Evolutionary conservation across 64 coral and sea anemone genomes (phyloP).

Genomic region (Montipora efflorescens): DNA sequence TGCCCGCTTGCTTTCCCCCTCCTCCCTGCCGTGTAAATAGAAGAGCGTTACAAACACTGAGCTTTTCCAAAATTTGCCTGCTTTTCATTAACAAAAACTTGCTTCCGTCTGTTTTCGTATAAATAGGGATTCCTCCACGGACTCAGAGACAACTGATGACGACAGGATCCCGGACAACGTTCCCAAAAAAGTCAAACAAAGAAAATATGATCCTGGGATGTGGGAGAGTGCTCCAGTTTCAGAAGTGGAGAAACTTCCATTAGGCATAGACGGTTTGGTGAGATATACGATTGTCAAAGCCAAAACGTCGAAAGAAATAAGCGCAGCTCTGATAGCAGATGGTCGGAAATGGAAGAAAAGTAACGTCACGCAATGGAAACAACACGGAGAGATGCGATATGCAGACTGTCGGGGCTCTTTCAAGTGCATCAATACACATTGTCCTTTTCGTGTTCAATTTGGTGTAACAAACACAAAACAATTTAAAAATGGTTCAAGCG

Average conservation of each 20-base stretch:
- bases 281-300: not conserved
- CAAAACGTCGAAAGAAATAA: not conserved
- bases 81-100: not conserved
- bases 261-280: conserved; percentile 25
- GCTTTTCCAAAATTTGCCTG: not conserved
- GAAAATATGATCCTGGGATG: conserved; percentile 8
- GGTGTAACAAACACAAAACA: no score
- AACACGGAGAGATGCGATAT: no score
- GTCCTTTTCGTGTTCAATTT: no score
- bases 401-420: no score
- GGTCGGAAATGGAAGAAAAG: no score
- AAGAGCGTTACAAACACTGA: no score
- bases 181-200: not conserved
- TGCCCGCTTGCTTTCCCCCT: no score
- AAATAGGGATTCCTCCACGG: conserved; percentile 4
- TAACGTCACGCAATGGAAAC: no score
- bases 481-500: no score
- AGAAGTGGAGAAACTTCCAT: conserved; percentile 17
- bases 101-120: not conserved
- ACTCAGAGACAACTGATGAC: conserved; percentile 19
- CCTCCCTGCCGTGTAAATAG: no score
- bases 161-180: not conserved
- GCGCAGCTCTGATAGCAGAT: no score
- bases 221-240: not conserved
- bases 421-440: no score